Percentiles rank a stretch among this genome's conserved stretches.
Evolutionary conservation across 2,113 vertebrate genomes (phyloP).

Genomic region (Ptyas mucosa): DNA sequence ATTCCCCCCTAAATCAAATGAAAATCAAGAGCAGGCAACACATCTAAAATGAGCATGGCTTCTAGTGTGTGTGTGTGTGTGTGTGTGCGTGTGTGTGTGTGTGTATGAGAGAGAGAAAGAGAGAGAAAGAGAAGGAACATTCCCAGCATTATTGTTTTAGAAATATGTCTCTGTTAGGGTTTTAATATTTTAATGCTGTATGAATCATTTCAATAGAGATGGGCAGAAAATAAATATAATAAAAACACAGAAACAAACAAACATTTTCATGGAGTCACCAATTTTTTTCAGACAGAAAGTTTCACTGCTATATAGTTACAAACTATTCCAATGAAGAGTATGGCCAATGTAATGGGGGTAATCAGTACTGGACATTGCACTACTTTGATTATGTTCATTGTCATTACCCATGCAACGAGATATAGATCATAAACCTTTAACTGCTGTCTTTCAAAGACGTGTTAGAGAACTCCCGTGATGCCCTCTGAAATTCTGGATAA

Average conservation of each 20-base stretch:
- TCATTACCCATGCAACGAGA: constrained; percentile 29
- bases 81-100: no score
- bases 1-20: not conserved
- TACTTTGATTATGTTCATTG: constrained; percentile 46
- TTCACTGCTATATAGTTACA: constrained; percentile 45
- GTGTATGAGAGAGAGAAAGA: rapidly evolving
- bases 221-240: not conserved
- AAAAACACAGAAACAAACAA: not conserved
- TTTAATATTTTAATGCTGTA: not conserved
- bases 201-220: not conserved
- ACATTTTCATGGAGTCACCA: constrained; percentile 9
- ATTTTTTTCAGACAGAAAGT: constrained; percentile 54
- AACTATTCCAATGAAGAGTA: constrained; percentile 41
- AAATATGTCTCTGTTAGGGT: not conserved
- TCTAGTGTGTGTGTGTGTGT: no score
- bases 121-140: no score
- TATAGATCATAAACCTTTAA: constrained; percentile 56
- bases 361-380: constrained; percentile 44
- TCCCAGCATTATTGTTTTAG: not conserved
- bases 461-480: constrained; percentile 19
- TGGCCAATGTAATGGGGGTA: constrained; percentile 46
- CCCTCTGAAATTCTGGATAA: constrained; percentile 34
- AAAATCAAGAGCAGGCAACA: not conserved
- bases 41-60: not conserved
- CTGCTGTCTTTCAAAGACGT: constrained; percentile 42